phyloP scores from a whole-genome alignment of 2,797 vertebrate genomes.

The Neosalanx taihuensis region DNA sequence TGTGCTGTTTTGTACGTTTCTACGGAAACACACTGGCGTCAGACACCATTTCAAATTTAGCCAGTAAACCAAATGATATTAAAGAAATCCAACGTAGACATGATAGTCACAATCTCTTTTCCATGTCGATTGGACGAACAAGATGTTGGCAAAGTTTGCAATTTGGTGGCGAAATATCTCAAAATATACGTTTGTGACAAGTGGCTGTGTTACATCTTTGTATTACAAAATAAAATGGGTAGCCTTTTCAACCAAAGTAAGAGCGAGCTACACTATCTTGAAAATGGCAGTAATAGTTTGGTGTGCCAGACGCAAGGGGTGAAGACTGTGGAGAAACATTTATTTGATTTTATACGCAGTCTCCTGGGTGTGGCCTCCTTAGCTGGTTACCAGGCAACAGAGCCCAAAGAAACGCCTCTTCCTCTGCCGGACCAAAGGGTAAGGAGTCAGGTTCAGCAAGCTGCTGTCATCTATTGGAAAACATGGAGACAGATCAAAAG shows the following conservation, averaged over 20 bases:
- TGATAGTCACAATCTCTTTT: slow-evolving; percentile 48
- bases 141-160: slow-evolving; percentile 32
- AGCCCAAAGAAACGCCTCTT: slow-evolving; percentile 98
- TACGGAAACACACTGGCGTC: slow-evolving; percentile 62
- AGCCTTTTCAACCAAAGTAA: slow-evolving; percentile 63
- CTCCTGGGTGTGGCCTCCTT: slow-evolving; percentile 73
- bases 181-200: slow-evolving; percentile 70
- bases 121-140: slow-evolving; percentile 45
- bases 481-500: slow-evolving; percentile 23
- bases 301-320: slow-evolving; percentile 71
- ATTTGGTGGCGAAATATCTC: slow-evolving; percentile 67
- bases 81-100: slow-evolving; percentile 52
- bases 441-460: slow-evolving; percentile 95
- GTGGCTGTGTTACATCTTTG: slow-evolving; percentile 66
- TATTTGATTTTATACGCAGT: slow-evolving; percentile 68
- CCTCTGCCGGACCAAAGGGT: slow-evolving; percentile 91
- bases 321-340: slow-evolving; percentile 62
- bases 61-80: slow-evolving; percentile 38
- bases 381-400: slow-evolving; percentile 96
- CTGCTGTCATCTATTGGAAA: slow-evolving; percentile 91
- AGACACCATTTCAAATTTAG: slow-evolving; percentile 49
- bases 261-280: slow-evolving; percentile 54
- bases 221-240: slow-evolving; percentile 77
- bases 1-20: slow-evolving; percentile 43
- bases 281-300: slow-evolving; percentile 80